These are phyloP conservation scores for Orcinus orca DNA, from an alignment of 2,113 vertebrate species.

Conservation along the genomic window DNA sequence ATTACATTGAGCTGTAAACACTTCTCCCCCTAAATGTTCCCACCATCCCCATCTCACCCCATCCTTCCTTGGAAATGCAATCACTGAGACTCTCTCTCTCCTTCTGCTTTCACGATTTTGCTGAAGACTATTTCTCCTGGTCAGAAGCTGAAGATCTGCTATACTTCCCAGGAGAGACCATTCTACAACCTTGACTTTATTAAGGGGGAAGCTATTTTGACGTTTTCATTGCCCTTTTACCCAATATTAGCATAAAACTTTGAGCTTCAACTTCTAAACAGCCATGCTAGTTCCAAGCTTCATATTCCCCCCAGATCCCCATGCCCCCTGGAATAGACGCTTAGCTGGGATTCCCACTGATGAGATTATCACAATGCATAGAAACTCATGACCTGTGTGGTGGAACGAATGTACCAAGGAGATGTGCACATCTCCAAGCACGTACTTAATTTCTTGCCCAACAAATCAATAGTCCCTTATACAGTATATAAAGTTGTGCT, in stretches of 20 bases:
- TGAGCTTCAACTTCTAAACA: slow-evolving; percentile 43
- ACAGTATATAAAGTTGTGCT: slow-evolving; percentile 31
- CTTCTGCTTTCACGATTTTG: slow-evolving; percentile 39
- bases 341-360: background rate
- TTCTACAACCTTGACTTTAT: slow-evolving; percentile 28
- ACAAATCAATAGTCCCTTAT: slow-evolving; percentile 30
- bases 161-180: background rate
- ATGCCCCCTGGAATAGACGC: background rate
- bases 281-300: background rate
- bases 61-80: slow-evolving; percentile 4
- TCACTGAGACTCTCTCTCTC: background rate
- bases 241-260: background rate
- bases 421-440: slow-evolving; percentile 7
- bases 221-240: slow-evolving; percentile 20
- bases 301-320: background rate
- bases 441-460: slow-evolving; percentile 1
- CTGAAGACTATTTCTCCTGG: background rate
- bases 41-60: background rate
- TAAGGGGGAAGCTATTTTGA: slow-evolving; percentile 27
- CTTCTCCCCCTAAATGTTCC: background rate
- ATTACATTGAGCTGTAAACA: slow-evolving; percentile 35
- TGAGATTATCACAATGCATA: background rate
- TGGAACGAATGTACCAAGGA: slow-evolving; percentile 8
- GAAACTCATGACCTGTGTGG: background rate
- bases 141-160: slow-evolving; percentile 3